These are phyloP conservation scores for Aldrovandia affinis DNA, from an alignment of 2,797 vertebrate species.

Conservation along the genomic window DNA sequence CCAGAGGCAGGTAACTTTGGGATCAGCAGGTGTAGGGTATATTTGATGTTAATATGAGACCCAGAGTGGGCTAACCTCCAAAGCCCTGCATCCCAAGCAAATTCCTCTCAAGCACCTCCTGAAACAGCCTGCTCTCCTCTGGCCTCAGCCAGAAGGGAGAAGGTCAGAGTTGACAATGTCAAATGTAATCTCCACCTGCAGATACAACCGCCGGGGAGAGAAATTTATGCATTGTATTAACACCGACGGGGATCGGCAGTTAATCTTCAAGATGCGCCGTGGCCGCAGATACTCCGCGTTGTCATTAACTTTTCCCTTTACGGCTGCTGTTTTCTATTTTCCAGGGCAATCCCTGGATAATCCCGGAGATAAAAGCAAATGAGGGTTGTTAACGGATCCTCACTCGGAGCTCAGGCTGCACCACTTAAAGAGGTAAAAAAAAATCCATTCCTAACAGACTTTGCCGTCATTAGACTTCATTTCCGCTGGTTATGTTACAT, in stretches of 20 bases:
- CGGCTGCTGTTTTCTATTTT: constrained; percentile 35
- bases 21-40: neutral
- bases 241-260: constrained; percentile 51
- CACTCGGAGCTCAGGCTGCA: neutral
- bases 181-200: constrained; percentile 64
- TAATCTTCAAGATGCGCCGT: constrained; percentile 37
- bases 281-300: constrained; percentile 7
- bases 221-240: constrained; percentile 54
- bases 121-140: neutral
- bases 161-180: constrained; percentile 71
- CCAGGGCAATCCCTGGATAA: constrained; percentile 29
- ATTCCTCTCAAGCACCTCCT: neutral
- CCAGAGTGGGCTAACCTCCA: neutral
- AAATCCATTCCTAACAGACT: constrained; percentile 25
- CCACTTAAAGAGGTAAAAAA: constrained; percentile 14
- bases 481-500: constrained; percentile 34
- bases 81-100: constrained; percentile 1
- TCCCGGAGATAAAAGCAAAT: constrained; percentile 30
- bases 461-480: constrained; percentile 35
- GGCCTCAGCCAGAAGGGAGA: constrained; percentile 61
- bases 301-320: constrained; percentile 31
- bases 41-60: neutral
- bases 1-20: neutral
- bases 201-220: constrained; percentile 50
- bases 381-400: constrained; percentile 24